Percentiles rank a stretch among this genome's conserved stretches.
Conservation (phyloP, 2,113 vertebrate genomes). For the Gambusia holbrooki region DNA sequence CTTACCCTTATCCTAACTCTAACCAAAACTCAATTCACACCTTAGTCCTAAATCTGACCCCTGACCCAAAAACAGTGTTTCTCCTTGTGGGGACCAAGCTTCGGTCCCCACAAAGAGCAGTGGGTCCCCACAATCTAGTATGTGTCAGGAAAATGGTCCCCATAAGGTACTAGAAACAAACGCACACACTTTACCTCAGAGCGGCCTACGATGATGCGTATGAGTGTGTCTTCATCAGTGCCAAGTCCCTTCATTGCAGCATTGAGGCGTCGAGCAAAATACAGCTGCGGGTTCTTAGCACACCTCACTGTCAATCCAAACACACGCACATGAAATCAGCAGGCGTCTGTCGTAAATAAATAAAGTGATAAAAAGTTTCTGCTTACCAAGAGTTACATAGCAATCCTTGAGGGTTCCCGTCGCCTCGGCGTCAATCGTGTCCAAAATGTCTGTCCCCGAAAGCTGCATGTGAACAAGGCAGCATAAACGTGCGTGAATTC, state of each 20-base stretch:
- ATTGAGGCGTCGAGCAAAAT: constrained; percentile 89
- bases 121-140: too few relatives aligned
- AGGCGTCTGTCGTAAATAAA: neutral
- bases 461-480: constrained; percentile 54
- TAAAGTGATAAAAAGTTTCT: too few relatives aligned
- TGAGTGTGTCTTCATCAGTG: constrained; percentile 89
- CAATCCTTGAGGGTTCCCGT: constrained; percentile 83
- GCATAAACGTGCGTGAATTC: neutral
- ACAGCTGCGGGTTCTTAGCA: constrained; percentile 89
- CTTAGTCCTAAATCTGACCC: too few relatives aligned
- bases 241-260: constrained; percentile 89
- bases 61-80: too few relatives aligned
- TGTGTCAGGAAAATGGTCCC: too few relatives aligned
- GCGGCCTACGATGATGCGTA: constrained; percentile 89
- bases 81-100: too few relatives aligned
- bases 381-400: constrained; percentile 79
- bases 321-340: neutral
- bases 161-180: neutral
- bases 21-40: too few relatives aligned
- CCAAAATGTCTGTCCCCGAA: constrained; percentile 80
- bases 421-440: constrained; percentile 79
- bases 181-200: constrained; percentile 83
- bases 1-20: too few relatives aligned
- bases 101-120: too few relatives aligned
- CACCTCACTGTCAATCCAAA: constrained; percentile 75